Conservation (phyloP, 1,140 invertebrate genomes). For the Euura saliciscinereae region DNA sequence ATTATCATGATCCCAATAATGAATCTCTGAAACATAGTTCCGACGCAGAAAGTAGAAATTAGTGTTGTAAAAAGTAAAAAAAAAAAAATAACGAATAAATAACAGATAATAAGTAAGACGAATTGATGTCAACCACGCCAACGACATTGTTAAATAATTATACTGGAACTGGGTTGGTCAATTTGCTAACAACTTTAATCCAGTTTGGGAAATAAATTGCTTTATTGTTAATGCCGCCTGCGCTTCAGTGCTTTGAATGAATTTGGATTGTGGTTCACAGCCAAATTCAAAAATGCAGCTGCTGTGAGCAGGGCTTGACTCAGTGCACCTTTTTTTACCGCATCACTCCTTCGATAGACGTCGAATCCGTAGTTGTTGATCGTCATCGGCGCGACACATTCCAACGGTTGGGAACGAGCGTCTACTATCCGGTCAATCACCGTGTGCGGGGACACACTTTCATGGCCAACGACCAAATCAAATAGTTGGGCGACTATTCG, state of each 20-base stretch:
- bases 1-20: background rate
- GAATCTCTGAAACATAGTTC: background rate
- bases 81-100: background rate
- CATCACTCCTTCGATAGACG: background rate
- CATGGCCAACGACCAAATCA: background rate
- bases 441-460: background rate
- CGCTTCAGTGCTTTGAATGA: background rate
- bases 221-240: background rate
- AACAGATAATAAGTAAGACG: background rate
- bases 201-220: background rate
- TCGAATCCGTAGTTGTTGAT: background rate
- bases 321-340: background rate
- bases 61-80: slow-evolving; percentile 3
- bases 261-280: background rate
- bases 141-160: background rate
- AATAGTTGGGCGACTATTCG: background rate
- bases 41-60: background rate
- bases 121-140: background rate
- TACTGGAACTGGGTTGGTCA: background rate
- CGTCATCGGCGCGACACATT: background rate
- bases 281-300: background rate
- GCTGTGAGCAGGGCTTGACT: background rate
- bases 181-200: background rate
- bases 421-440: background rate
- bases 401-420: background rate